Conservation (phyloP, 2,113 vertebrate genomes). For the Oryzias celebensis region DNA sequence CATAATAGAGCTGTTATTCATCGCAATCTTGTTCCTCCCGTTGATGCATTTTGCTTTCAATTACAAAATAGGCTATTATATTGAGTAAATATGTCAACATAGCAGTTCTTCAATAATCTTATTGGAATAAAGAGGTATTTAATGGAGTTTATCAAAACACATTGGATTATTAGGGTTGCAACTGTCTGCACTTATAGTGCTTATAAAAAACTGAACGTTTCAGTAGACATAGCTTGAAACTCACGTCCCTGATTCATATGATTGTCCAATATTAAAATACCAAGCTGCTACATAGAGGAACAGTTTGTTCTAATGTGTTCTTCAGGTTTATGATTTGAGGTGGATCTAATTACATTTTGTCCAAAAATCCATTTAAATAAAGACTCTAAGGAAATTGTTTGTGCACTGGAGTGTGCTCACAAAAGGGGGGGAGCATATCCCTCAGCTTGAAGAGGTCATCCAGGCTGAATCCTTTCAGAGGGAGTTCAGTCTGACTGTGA, state of each 20-base stretch:
- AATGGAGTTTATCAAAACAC: conserved; percentile 7
- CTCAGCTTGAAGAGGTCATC: conserved; percentile 39
- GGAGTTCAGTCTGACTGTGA: conserved; percentile 43
- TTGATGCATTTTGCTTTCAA: conserved; percentile 45
- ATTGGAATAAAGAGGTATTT: conserved; percentile 37
- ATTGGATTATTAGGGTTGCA: conserved; percentile 18
- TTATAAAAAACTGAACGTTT: conserved; percentile 20
- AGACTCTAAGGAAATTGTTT: conserved; percentile 59
- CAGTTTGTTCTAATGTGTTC: conserved; percentile 70
- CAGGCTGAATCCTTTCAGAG: conserved; percentile 29
- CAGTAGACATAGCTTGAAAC: conserved; percentile 20
- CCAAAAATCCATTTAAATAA: conserved; percentile 72
- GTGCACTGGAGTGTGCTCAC: conserved; percentile 12
- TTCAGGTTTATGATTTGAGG: conserved; percentile 74
- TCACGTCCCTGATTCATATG: conserved; percentile 42
- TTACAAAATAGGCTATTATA: conserved; percentile 47
- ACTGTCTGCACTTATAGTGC: conserved; percentile 15
- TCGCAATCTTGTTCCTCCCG: conserved; percentile 44
- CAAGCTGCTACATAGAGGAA: conserved; percentile 45
- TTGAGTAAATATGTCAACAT: conserved; percentile 48
- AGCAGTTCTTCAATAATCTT: conserved; percentile 36
- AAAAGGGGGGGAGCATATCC: conserved; percentile 1
- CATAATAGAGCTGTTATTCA: conserved; percentile 68
- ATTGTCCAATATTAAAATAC: conserved; percentile 65
- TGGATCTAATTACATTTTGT: conserved; percentile 70